Base-by-base conservation (phyloP, 2,113 vertebrate genomes). In the Xenopus borealis region DNA sequence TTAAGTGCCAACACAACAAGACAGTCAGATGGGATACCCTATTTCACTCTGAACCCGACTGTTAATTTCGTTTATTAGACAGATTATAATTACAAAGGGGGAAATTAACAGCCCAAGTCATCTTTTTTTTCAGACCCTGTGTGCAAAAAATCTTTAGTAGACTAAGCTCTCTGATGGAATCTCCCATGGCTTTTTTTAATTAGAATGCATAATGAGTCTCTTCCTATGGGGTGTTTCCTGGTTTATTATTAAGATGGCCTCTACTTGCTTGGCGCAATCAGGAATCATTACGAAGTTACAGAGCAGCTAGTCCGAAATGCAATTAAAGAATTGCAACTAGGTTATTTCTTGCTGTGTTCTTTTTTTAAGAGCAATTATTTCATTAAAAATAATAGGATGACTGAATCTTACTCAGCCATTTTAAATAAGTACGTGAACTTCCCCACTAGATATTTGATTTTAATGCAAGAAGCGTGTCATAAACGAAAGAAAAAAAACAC, bases 321-420 rank as follows among this genome's bases (percentile, higher is more conserved):
- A 82, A 80, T 85, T 85, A 82, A 84, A 78, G 78, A 82, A 83
- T 83, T 85, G 85, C 75, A 80, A 79, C 79, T 72, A 79, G 78
- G 76, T 80, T 74, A 78, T 72, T 71, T 61, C 81, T 81, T 75
- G 65, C 79, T 19, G 40, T 27, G 82, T 61, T 81, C 62, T 68
- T 74, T 79, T 67, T 74, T 59, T 10, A 45, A 66, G 63, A 18
- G 55, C 53, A 67, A 67, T 74, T 74, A 74, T 59, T 66, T 47
- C 40, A 30, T 66, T 61, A 20, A 18, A 40, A 47, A 67, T 74
- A 74, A 74, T 59, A 74, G 64, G 53, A 74, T 61, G 53, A 59
- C 45, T 67, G 63, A 74, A 58, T 58, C 64, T 74, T 67, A 74
- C 19, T 66, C n/a, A n/a, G n/a, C n/a, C n/a, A n/a, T n/a, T n/a